A percentile compares a stretch with the other conserved stretches of the same genome.
Evolutionary conservation across 2,888 invertebrate genomes (phyloP).

Genomic region (Orthosia incerta): DNA sequence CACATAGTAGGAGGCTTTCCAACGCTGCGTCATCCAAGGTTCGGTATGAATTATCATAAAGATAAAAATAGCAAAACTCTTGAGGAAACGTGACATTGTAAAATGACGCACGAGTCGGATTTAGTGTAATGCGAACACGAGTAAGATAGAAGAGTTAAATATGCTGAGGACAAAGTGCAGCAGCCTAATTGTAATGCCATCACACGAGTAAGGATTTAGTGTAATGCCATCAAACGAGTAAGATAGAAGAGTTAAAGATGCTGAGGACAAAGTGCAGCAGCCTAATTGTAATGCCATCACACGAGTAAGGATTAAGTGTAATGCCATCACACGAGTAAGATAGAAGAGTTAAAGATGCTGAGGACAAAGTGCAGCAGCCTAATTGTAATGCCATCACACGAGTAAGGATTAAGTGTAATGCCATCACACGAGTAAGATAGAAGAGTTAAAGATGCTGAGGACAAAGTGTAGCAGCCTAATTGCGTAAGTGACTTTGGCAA

Average conservation of each 20-base stretch:
- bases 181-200: no score
- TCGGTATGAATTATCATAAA: neutral
- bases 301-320: slow-evolving; percentile 9
- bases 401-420: slow-evolving; percentile 13
- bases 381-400: no score
- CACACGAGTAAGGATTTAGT: slow-evolving; percentile 16
- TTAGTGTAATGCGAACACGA: no score
- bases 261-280: slow-evolving; percentile 14
- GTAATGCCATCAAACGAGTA: slow-evolving; percentile 6
- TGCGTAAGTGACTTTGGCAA: no score
- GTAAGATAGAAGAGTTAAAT: no score
- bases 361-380: slow-evolving; percentile 12
- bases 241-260: neutral
- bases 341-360: neutral
- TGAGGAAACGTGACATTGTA: slow-evolving; percentile 12
- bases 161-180: no score
- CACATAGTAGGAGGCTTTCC: no score
- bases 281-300: no score
- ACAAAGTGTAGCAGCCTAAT: slow-evolving; percentile 8
- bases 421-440: slow-evolving; percentile 4
- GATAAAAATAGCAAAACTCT: slow-evolving; percentile 15
- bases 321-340: slow-evolving; percentile 7
- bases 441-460: neutral
- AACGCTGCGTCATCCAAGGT: no score
- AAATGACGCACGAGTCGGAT: slow-evolving; percentile 16